phyloP scores from a whole-genome alignment of 2,888 invertebrate species.

The Caenorhabditis sp. region DNA sequence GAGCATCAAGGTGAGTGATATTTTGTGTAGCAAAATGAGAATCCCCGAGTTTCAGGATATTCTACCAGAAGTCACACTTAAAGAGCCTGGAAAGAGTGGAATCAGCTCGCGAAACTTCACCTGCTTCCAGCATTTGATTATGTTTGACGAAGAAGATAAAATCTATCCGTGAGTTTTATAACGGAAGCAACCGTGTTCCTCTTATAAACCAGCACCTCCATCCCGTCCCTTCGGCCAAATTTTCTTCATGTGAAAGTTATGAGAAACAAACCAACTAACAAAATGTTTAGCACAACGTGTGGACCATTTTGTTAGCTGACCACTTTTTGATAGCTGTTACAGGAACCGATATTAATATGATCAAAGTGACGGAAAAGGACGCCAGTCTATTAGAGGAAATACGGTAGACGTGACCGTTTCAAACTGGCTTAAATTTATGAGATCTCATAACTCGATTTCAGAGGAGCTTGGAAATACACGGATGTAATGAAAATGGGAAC shows the following conservation, averaged over 20 bases:
- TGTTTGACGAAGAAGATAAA: conserved; percentile 84
- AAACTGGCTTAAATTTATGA: neutral
- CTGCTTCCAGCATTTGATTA: conserved; percentile 86
- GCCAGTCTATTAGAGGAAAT: too few species aligned
- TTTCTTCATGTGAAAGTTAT: too few species aligned
- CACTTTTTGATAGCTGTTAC: too few species aligned
- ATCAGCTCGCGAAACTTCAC: conserved; percentile 76
- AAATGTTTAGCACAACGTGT: too few species aligned
- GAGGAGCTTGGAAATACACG: conserved; percentile 85
- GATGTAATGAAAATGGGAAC: conserved; percentile 85
- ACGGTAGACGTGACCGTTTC: too few species aligned
- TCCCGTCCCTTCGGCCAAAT: too few species aligned
- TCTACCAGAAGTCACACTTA: conserved; percentile 78
- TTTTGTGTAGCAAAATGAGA: neutral
- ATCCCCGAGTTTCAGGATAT: conserved; percentile 67
- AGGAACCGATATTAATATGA: too few species aligned
- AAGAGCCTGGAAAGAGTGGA: conserved; percentile 75
- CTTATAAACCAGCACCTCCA: too few species aligned
- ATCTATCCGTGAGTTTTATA: conserved; percentile 76
- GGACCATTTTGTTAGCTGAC: too few species aligned
- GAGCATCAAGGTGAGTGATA: conserved; percentile 65
- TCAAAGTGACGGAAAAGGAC: too few species aligned
- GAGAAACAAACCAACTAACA: too few species aligned
- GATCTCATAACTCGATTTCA: conserved; percentile 70
- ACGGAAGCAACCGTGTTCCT: too few species aligned